Base-by-base conservation (phyloP, 1,140 invertebrate genomes). In the Akabosia matsudoensis region DNA sequence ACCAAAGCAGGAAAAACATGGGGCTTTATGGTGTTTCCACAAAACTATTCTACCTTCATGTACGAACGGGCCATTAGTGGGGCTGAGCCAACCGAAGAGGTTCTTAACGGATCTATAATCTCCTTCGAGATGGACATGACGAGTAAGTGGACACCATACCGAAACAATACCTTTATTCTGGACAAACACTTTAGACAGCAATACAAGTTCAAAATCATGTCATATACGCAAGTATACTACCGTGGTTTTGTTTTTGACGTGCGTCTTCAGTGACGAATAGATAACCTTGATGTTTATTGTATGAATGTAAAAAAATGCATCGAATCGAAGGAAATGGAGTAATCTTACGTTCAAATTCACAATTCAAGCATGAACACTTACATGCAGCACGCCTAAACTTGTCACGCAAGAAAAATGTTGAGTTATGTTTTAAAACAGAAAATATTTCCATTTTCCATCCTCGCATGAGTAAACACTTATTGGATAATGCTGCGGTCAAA, bases 21-120 rank as follows among this genome's bases (percentile, higher is more conserved):
- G 95, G 94, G 93, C 0, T 90, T 91, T 1, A 83, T 97, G 13
- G 90, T 92, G 81, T 93, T 97, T 75, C 90, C 91, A 7, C 88
- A 92, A 81, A 95, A 95, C 82, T 97, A 94, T 81, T 93, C 94
- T 3, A 34, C 33, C 2, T 34, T 24, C 24, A 72, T 72, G 33
- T 72, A 45, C 30, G 52, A 73, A 1, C 37, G 74, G 33, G 77
- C 70, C 0, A 4, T 78, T 61, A 51, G 34, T n/a, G 77, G 74
- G 52, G 70, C 54, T 51, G 30, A 54, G 1, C 73, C 77, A 0
- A 52, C 73, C 7, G 74, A 78, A 64, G 73, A 75, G n/a, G 71
- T 74, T 28, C 52, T 78, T 13, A 34, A 61, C 33, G 74, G 70
- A 1, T 78, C 77, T 0, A 26, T 18, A 28, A 78, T 78, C 14